A percentile compares a stretch with the other conserved stretches of the same genome.
Conservation (phyloP, 1,140 invertebrate species). For the Drosophila nebulosa region DNA sequence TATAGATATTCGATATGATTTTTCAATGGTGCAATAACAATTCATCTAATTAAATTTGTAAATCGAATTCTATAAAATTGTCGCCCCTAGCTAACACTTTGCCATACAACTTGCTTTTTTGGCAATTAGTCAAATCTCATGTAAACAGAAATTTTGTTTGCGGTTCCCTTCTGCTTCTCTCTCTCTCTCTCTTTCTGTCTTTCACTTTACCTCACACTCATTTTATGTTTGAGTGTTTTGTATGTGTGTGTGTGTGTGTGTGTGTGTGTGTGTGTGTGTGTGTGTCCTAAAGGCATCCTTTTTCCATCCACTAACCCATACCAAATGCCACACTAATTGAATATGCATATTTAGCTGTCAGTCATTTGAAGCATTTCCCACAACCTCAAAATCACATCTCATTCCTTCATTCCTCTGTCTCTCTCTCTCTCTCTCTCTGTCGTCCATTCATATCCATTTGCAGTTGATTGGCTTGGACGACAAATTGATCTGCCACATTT, state of each 20-base stretch:
- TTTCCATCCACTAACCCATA: slow-evolving; percentile 22
- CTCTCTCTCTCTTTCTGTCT: background rate
- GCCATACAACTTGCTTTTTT: background rate
- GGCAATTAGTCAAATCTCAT: slow-evolving; percentile 1
- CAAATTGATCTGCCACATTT: slow-evolving; percentile 21
- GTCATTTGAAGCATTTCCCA: slow-evolving; percentile 28
- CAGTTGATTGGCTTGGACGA: slow-evolving; percentile 29
- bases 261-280: background rate
- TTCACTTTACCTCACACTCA: background rate
- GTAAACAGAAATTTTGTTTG: slow-evolving; percentile 23
- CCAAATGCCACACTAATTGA: slow-evolving; percentile 32
- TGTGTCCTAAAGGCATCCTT: slow-evolving; percentile 8
- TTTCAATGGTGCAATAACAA: background rate
- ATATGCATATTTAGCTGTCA: slow-evolving; percentile 53
- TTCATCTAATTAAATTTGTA: background rate
- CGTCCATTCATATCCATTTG: slow-evolving; percentile 3
- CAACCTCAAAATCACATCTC: background rate
- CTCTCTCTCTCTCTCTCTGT: background rate
- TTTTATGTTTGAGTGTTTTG: background rate
- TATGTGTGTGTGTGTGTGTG: background rate
- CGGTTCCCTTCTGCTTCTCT: background rate
- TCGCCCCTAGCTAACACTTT: background rate
- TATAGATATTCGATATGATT: background rate
- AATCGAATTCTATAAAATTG: background rate
- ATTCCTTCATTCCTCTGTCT: background rate